Percentiles rank a stretch among this genome's conserved stretches.
Evolutionary conservation across 2,797 vertebrate genomes (phyloP).

Genomic region (Thaleichthys pacificus): DNA sequence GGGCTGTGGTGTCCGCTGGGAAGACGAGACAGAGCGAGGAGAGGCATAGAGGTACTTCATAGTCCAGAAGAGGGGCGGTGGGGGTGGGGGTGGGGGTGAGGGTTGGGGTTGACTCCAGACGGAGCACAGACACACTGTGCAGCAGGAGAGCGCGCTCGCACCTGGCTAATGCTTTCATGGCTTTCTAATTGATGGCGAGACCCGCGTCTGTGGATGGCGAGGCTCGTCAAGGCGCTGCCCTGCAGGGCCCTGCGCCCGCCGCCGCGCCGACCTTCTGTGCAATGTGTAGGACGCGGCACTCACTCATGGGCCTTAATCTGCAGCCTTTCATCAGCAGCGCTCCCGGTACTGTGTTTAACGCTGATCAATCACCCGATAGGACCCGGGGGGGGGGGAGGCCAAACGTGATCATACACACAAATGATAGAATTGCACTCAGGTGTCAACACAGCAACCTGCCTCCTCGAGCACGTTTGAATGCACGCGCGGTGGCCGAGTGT

Average conservation of each 20-base stretch:
- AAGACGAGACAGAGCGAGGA: slow-evolving; percentile 38
- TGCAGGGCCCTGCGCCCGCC: slow-evolving; percentile 38
- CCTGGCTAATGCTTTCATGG: slow-evolving; percentile 72
- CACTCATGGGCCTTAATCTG: slow-evolving; percentile 66
- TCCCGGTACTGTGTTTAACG: slow-evolving; percentile 19
- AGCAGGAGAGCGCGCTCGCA: slow-evolving; percentile 62
- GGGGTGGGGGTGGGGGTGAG: background rate
- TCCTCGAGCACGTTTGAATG: no score
- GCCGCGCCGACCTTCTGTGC: slow-evolving; percentile 55
- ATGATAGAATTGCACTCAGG: no score
- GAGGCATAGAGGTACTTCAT: slow-evolving; percentile 40
- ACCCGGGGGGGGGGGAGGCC: slow-evolving; percentile 20
- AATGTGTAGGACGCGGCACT: slow-evolving; percentile 47
- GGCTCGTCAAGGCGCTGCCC: slow-evolving; percentile 53
- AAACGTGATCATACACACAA: slow-evolving; percentile 37
- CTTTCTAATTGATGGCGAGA: slow-evolving; percentile 63
- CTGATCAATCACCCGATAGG: slow-evolving; percentile 49
- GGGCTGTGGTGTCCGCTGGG: slow-evolving; percentile 47
- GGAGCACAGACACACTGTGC: slow-evolving; percentile 52
- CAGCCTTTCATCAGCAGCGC: slow-evolving; percentile 48
- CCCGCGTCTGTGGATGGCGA: slow-evolving; percentile 41
- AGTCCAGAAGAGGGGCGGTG: slow-evolving; percentile 20
- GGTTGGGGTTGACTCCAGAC: slow-evolving; percentile 38
- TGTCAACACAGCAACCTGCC: no score
- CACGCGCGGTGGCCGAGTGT: no score